phyloP scores from a whole-genome alignment of 2,113 vertebrate genomes.

The Nettapus auritus region DNA sequence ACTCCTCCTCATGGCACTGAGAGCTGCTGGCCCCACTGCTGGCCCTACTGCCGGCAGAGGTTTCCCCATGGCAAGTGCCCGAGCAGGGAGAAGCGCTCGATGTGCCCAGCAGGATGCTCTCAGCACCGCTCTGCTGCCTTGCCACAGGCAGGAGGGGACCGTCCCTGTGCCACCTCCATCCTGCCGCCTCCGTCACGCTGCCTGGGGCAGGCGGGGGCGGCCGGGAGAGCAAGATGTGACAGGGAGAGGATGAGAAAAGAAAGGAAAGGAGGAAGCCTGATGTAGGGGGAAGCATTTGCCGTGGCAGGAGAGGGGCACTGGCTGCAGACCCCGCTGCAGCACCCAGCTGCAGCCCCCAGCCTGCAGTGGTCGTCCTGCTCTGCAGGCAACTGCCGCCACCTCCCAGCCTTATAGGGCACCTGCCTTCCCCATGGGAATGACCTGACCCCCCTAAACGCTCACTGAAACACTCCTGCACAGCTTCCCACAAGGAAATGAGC shows the following conservation, averaged over 20 bases:
- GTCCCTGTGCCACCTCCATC: not conserved
- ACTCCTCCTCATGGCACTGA: not conserved
- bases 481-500: not conserved
- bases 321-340: not conserved
- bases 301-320: no score
- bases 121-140: not conserved
- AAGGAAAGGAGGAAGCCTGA: not conserved
- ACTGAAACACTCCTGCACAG: not conserved
- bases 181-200: not conserved
- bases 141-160: not conserved
- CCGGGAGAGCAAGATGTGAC: accelerated
- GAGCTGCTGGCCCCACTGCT: not conserved
- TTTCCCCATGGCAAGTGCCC: not conserved
- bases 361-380: no score
- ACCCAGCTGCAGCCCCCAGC: not conserved
- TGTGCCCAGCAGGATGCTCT: not conserved
- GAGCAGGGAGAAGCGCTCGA: not conserved
- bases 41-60: not conserved
- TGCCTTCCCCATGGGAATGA: not conserved
- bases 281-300: not conserved
- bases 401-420: not conserved
- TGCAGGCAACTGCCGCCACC: not conserved
- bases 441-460: not conserved
- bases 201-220: not conserved
- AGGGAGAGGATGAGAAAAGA: not conserved